Percentiles rank a stretch among this genome's conserved stretches.
Conservation (phyloP, 2,888 invertebrate species). For the Philaethria dido region DNA sequence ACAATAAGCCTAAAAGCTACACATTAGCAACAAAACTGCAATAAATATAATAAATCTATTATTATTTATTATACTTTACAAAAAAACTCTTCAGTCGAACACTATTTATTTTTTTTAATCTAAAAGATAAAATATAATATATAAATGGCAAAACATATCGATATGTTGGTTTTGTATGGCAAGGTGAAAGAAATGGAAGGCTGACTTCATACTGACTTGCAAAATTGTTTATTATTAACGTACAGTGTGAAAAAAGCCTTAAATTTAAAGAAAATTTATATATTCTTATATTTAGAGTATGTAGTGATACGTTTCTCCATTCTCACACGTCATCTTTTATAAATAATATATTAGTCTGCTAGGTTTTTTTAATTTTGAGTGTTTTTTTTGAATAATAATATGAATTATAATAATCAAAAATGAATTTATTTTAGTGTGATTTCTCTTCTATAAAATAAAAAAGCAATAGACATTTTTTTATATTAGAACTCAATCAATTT, state of each 20-base stretch:
- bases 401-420: no score
- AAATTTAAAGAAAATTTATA: no score
- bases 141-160: conserved; percentile 23
- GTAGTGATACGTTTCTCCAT: no score
- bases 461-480: no score
- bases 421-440: no score
- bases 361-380: no score
- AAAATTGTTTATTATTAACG: neutral
- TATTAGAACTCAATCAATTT: no score
- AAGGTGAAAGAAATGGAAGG: conserved; percentile 38
- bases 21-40: conserved; percentile 56
- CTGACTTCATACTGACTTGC: neutral
- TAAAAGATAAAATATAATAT: conserved; percentile 23
- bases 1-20: conserved; percentile 53
- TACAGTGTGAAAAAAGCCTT: neutral
- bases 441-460: no score
- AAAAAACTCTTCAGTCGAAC: conserved; percentile 48
- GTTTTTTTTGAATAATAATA: no score
- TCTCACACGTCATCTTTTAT: no score
- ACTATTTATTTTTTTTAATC: conserved; percentile 23
- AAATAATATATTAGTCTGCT: no score
- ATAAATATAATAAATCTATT: conserved; percentile 52
- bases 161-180: conserved; percentile 40
- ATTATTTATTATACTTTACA: conserved; percentile 49
- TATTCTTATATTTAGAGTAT: no score